Conservation (phyloP, 2,888 invertebrate genomes). For the Eupithecia abbreviata region DNA sequence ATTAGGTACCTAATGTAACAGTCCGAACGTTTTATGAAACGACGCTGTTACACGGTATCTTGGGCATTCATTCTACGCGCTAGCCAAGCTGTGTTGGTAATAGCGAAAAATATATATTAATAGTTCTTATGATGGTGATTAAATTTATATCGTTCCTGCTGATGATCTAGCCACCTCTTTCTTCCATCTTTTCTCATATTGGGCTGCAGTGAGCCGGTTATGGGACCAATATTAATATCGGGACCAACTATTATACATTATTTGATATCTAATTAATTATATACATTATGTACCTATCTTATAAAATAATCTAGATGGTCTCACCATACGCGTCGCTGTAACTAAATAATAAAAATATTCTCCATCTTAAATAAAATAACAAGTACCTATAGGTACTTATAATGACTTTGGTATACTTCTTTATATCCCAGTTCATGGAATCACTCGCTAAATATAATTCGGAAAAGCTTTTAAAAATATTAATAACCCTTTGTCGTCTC, state of each 20-base stretch:
- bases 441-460: neutral
- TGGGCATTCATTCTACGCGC: neutral
- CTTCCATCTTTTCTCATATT: neutral
- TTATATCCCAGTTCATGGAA: neutral
- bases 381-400: neutral
- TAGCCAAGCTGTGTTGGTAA: neutral
- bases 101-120: neutral
- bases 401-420: neutral
- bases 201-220: neutral
- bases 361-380: neutral
- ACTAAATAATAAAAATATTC: neutral
- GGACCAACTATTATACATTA: too few species aligned
- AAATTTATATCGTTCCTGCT: neutral
- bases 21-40: neutral
- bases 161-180: neutral
- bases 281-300: too few species aligned
- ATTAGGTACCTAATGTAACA: neutral
- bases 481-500: conserved; percentile 10
- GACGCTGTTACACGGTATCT: neutral
- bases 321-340: neutral
- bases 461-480: conserved; percentile 13
- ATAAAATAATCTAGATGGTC: neutral
- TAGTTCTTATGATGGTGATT: neutral
- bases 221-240: too few species aligned
- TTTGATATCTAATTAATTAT: too few species aligned